Evolutionary conservation across 2,797 vertebrate genomes (phyloP), one percentile per base, ranked within the genome.

Genomic region (Lutjanus campechanus): DNA sequence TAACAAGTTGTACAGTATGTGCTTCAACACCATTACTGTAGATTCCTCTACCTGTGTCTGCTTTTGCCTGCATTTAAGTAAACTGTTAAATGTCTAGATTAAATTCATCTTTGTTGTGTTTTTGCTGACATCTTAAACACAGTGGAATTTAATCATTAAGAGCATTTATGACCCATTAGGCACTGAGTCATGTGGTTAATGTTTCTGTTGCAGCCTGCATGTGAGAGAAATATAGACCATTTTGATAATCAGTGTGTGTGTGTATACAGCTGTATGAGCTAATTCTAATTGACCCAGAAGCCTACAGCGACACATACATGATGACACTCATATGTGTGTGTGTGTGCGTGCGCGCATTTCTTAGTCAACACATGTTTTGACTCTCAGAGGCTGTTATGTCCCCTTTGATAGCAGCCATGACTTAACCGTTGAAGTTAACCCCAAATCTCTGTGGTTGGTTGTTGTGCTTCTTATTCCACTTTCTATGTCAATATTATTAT

Each of bases 111-210:
- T 22, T 44, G 22, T 22, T 49, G 12, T 77, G 56, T 61, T 64
- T 82, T 50, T 77, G 25, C 47, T 68, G 68, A 50, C n/a, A 0
- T 13, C 5, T 73, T 70, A 16, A 22, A 9, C 70, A 16, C 11
- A 0, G 29, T 5, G 1, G 25, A 22, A 84, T 80, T 81, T 87
- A 84, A 87, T 81, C 56, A 86, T 89, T 90, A 86, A 67, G 61
- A 20, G 2, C 22, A 0, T 87, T 89, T 77, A 86, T 1, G 0
- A 50, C 9, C 46, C 41, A 10, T 51, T 46, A 44, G 0, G 4
- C 51, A 1, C 29, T 1, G 73, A 22, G 70, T 83, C 72, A 55
- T 47, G 56, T 43, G 61, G 29, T 77, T 59, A 17, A 53, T 62
- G 71, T 73, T 68, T 56, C 1, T 65, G 29, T 49, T 58, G 62